These are phyloP conservation scores for Erpornis zantholeuca DNA, from an alignment of 2,113 vertebrate species.

Conservation along the genomic window DNA sequence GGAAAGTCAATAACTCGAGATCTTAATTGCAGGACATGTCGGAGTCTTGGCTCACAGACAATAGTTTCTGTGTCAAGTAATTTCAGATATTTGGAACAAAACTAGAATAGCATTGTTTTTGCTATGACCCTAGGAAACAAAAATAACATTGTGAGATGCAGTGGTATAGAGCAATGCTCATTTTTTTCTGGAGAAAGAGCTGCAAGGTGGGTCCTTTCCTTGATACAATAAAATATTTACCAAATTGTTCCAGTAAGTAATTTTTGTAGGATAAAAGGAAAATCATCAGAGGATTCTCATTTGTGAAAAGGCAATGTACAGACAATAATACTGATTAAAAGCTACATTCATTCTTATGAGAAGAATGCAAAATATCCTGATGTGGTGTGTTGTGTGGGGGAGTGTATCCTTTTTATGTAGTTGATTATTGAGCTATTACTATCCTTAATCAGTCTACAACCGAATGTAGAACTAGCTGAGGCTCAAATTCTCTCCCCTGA, in stretches of 20 bases:
- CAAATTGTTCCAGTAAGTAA: neutral
- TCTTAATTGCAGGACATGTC: conserved; percentile 29
- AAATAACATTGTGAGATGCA: neutral
- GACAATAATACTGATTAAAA: neutral
- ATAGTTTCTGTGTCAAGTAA: neutral
- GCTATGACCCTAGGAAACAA: neutral
- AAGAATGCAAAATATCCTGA: neutral
- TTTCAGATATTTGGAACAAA: neutral
- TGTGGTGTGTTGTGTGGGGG: neutral
- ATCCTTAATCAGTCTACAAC: neutral
- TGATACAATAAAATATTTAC: neutral
- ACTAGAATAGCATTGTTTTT: neutral
- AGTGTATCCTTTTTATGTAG: neutral
- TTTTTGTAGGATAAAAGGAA: neutral
- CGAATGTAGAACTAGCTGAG: neutral
- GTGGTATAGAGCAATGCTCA: neutral
- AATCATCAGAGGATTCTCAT: neutral
- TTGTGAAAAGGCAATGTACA: neutral
- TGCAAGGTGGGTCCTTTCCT: neutral
- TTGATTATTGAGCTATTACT: neutral
- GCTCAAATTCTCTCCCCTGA: neutral
- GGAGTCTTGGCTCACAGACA: neutral
- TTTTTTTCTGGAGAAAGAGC: neutral
- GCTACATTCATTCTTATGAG: neutral
- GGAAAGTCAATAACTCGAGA: conserved; percentile 32